Base-by-base conservation (phyloP, 2,888 invertebrate species). In the Habrosyne pyritoides region DNA sequence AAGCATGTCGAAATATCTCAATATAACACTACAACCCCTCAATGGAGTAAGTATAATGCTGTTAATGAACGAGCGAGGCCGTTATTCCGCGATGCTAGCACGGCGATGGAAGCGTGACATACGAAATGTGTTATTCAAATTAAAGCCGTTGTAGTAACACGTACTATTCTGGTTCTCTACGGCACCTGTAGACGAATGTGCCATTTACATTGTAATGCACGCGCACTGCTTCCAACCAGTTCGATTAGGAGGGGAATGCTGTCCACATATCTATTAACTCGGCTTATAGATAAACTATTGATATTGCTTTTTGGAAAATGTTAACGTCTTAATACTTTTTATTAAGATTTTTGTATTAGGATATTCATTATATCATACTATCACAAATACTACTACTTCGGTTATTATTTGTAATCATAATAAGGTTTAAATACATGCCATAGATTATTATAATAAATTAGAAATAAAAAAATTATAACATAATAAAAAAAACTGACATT, bases 191-290 rank as follows among this genome's bases (percentile, higher is more conserved):
- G 84, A 86, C 84, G 82, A 85, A 85, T 84, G 87, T 88, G 86
- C 89, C 86, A 87, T 89, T 89, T 90, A 89, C 89, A 89, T 89
- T 89, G 89, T 89, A 89, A 89, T 87, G 87, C 82, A 83, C 81
- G 80, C 78, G 81, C 79, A 83, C 79, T 84, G 82, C 83, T 76
- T 81, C 77, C 79, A 87, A 89, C 89, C 88, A 83, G 89, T 89
- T 86, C 86, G 85, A 89, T 87, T 86, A 85, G 77, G 83, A 83
- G 75, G 86, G 84, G 89, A 90, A 90, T 90, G 89, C 81, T 81
- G 87, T 85, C 79, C 80, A 81, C 79, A 84, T 77, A 66, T 62
- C 59, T 60, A 59, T 30, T 55, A 52, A 53, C 53, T 55, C 55
- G 55, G 55, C 62, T 60, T 56, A 64, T 56, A 64, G 58, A 69